phyloP scores from a whole-genome alignment of 1,140 invertebrate genomes.

The Drosophila paulistorum region DNA sequence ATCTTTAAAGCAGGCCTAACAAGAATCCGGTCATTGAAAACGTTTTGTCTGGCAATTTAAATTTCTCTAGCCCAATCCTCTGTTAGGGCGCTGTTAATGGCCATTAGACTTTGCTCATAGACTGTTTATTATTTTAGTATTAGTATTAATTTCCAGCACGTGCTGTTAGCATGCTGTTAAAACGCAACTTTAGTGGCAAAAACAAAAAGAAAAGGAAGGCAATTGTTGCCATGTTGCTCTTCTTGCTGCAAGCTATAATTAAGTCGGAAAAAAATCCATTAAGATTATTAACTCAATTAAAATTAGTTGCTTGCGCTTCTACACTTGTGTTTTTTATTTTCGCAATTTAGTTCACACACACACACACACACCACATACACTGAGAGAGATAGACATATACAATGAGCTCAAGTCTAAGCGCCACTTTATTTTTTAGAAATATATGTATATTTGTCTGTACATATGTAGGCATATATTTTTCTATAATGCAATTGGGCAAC shows the following conservation, averaged over 20 bases:
- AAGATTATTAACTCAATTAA: slow-evolving; percentile 76
- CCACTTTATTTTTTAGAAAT: slow-evolving; percentile 30
- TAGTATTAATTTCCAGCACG: not conserved
- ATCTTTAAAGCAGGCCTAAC: too few relatives aligned
- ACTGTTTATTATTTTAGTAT: not conserved
- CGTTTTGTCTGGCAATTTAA: not conserved
- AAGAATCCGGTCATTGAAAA: not conserved
- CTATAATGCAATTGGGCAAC: slow-evolving; percentile 36
- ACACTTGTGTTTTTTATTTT: slow-evolving; percentile 50
- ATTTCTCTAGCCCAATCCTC: not conserved
- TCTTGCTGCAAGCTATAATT: slow-evolving; percentile 52
- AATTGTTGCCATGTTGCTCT: slow-evolving; percentile 21
- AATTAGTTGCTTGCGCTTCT: slow-evolving; percentile 53
- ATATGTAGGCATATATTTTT: not conserved
- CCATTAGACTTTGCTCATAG: not conserved
- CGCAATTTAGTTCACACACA: slow-evolving; percentile 54
- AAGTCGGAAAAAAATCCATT: slow-evolving; percentile 70
- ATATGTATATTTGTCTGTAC: too few relatives aligned
- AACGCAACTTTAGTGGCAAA: slow-evolving; percentile 2
- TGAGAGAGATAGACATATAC: not conserved
- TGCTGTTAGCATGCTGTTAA: slow-evolving; percentile 6
- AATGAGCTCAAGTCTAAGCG: slow-evolving; percentile 41
- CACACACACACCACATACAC: slow-evolving; percentile 10
- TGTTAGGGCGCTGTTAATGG: not conserved
- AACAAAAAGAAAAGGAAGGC: slow-evolving; percentile 3